Evolutionary conservation across 1,140 invertebrate species (phyloP), one percentile per base, ranked within the genome.

Genomic region (Elymnias hypermnestra): DNA sequence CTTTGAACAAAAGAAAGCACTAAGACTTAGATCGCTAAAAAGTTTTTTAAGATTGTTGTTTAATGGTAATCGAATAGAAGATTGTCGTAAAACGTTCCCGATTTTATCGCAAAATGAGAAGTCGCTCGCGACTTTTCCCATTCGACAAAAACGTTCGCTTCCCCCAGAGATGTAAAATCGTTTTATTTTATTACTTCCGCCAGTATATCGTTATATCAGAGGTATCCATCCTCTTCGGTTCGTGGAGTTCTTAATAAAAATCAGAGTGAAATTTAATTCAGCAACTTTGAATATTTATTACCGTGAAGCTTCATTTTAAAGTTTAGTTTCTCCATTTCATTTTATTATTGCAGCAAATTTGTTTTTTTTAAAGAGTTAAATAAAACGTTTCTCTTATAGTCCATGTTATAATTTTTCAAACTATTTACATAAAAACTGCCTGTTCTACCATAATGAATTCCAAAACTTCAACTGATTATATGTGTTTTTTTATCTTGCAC

Each of bases 111-210:
- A 61, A 65, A 81, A 84, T 81, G 81, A 82, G 74, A 81, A 84
- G 77, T 84, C 69, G 72, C 77, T 72, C 63, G 76, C 74, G 74
- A 84, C 67, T 82, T 83, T 82, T 82, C 74, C 75, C 77, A 79
- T 84, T 82, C 74, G 62, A 73, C 74, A 82, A 82, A 84, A 84
- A 84, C 71, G 77, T 75, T 79, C 74, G 69, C 73, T 75, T 81
- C 77, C 77, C 76, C 76, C 71, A 62, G 71, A 84, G 73, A 84
- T 84, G 81, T 84, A 84, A 84, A 84, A 84, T 84, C 75, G 77
- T 84, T 84, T 84, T 82, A 84, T 84, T 84, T 82, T 84, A 84
- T 81, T 84, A 77, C 77, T 79, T 81, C 81, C 76, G 63, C 63
- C 71, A 68, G 75, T 81, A 82, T 84, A 82, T 78, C 71, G 68